Percentiles rank a stretch among this genome's conserved stretches.
Evolutionary conservation across 2,888 invertebrate genomes (phyloP).

Genomic region (Melanchra persicariae): DNA sequence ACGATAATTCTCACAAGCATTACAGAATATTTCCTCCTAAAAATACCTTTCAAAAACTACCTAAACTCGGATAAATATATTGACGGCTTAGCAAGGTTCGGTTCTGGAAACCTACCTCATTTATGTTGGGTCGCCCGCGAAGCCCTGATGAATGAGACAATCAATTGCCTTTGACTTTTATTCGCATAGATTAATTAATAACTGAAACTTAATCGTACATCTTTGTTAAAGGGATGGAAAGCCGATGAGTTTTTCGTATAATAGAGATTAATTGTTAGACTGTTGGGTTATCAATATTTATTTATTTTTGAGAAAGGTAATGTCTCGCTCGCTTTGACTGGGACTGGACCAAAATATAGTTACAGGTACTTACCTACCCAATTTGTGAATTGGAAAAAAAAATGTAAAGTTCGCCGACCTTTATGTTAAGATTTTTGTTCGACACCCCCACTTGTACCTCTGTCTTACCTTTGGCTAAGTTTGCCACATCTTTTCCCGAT

Average conservation of each 20-base stretch:
- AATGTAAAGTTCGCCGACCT: too few relatives aligned
- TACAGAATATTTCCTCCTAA: conserved; percentile 15
- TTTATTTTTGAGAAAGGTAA: background rate
- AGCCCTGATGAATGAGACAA: conserved; percentile 55
- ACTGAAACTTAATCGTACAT: conserved; percentile 42
- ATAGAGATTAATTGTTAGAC: conserved; percentile 34
- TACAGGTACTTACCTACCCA: too few relatives aligned
- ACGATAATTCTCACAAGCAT: conserved; percentile 5
- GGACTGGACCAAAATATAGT: background rate
- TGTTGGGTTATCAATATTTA: conserved; percentile 28
- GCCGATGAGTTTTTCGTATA: conserved; percentile 27
- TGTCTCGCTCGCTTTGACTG: background rate
- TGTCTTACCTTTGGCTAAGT: background rate
- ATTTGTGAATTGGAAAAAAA: background rate
- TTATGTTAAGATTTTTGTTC: background rate
- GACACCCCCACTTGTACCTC: background rate
- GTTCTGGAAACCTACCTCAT: conserved; percentile 33
- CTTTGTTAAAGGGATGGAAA: conserved; percentile 43
- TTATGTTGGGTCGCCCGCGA: conserved; percentile 22
- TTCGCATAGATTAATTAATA: conserved; percentile 61
- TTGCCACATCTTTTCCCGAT: too few relatives aligned
- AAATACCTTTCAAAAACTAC: conserved; percentile 13
- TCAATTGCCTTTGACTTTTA: conserved; percentile 61
- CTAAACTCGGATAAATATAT: conserved; percentile 36
- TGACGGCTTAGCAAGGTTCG: conserved; percentile 42